Evolutionary conservation across 2,113 vertebrate genomes (phyloP).

Genomic region (Hyla sarda): DNA sequence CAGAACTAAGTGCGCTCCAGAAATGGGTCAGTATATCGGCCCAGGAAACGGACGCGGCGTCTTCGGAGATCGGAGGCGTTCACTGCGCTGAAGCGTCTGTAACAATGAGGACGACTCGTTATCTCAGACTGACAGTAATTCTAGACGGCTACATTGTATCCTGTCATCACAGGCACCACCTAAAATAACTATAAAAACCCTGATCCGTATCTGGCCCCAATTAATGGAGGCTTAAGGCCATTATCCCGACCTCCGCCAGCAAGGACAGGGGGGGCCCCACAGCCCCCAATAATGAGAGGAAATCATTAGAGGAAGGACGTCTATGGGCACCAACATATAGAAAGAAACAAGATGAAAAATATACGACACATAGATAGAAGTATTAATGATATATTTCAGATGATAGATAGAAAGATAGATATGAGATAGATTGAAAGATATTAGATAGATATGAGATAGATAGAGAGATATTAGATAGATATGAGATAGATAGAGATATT

Average conservation of each 20-base stretch:
- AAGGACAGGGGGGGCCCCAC: background rate
- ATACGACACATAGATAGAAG: background rate
- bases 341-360: background rate
- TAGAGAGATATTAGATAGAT: background rate
- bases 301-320: background rate
- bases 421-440: background rate
- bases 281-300: background rate
- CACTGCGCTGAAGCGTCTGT: background rate
- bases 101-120: background rate
- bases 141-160: background rate
- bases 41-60: conserved; percentile 59
- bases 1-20: conserved; percentile 53
- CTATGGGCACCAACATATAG: background rate
- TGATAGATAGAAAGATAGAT: too few species aligned
- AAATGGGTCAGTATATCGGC: conserved; percentile 66
- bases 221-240: background rate
- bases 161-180: background rate
- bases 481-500: too few species aligned
- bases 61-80: background rate
- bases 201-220: background rate
- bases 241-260: background rate
- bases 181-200: conserved; percentile 7
- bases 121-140: conserved; percentile 29
- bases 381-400: too few species aligned
- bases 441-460: background rate